Conservation (phyloP, 2,113 vertebrate genomes). For the Vicugna pacos region DNA sequence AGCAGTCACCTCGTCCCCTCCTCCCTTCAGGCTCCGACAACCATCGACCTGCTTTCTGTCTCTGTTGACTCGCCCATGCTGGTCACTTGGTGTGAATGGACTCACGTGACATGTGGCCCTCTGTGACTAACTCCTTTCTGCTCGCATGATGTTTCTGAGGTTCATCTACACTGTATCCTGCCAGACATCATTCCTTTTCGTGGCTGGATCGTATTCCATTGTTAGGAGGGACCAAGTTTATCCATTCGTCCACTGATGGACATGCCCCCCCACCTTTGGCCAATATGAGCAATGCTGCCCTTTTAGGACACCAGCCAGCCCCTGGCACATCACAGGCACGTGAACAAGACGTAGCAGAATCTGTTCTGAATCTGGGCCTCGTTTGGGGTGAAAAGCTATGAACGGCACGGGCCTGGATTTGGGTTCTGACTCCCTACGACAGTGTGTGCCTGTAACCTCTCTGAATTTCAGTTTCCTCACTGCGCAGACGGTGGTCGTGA, state of each 20-base stretch:
- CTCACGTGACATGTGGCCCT: fast-evolving
- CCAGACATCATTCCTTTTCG: not conserved
- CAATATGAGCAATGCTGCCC: too few species aligned
- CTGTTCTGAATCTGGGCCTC: not conserved
- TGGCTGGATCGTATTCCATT: too few species aligned
- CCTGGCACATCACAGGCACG: fast-evolving
- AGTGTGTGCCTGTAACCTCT: not conserved
- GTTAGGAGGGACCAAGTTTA: not conserved
- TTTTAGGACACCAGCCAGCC: not conserved
- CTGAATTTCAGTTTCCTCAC: not conserved
- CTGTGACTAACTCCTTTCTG: fast-evolving
- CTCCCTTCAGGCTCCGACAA: not conserved
- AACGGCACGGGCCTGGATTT: not conserved
- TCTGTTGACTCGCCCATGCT: not conserved
- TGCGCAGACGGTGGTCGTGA: not conserved
- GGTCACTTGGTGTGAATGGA: not conserved
- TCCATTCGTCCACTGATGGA: not conserved
- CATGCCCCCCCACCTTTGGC: not conserved
- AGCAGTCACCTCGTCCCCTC: not conserved
- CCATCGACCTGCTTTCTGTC: not conserved
- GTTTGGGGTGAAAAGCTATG: not conserved
- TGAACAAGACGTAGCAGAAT: not conserved
- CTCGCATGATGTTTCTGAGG: fast-evolving
- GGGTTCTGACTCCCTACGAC: not conserved
- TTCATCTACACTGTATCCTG: not conserved